A percentile compares a stretch with the other conserved stretches of the same genome.
Conservation (phyloP, 1,140 invertebrate genomes). For the Eufriesea mexicana region DNA sequence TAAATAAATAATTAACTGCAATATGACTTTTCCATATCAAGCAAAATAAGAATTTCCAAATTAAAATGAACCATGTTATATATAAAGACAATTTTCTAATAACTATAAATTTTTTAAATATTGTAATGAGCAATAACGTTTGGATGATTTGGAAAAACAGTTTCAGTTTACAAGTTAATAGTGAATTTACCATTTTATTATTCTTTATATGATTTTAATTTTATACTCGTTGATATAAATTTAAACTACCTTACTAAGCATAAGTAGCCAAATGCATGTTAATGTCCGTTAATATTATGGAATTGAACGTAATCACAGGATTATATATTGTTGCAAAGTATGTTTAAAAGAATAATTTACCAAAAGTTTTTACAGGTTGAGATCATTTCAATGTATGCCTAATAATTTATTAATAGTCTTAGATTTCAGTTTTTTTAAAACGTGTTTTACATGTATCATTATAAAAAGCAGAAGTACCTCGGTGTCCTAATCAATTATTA, state of each 20-base stretch:
- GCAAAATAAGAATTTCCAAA: neutral
- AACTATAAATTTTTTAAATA: slow-evolving; percentile 10
- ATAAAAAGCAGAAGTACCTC: slow-evolving; percentile 22
- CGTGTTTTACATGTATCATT: slow-evolving; percentile 1
- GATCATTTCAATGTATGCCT: neutral
- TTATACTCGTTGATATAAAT: slow-evolving; percentile 6
- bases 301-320: neutral
- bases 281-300: neutral
- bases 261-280: neutral
- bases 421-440: neutral
- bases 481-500: neutral
- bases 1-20: slow-evolving; percentile 51
- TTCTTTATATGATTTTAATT: slow-evolving; percentile 14
- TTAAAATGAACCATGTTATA: neutral
- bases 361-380: neutral
- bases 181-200: neutral
- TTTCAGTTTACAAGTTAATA: neutral
- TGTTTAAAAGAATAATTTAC: slow-evolving; percentile 11
- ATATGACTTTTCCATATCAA: slow-evolving; percentile 5
- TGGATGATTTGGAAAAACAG: neutral
- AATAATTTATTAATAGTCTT: slow-evolving; percentile 16
- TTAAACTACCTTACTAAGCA: neutral
- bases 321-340: neutral
- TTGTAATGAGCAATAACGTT: neutral
- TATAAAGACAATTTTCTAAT: neutral